Evolutionary conservation across 2,888 invertebrate species (phyloP), one percentile per base, ranked within the genome.

Genomic region (Mechanitis mazaeus): DNA sequence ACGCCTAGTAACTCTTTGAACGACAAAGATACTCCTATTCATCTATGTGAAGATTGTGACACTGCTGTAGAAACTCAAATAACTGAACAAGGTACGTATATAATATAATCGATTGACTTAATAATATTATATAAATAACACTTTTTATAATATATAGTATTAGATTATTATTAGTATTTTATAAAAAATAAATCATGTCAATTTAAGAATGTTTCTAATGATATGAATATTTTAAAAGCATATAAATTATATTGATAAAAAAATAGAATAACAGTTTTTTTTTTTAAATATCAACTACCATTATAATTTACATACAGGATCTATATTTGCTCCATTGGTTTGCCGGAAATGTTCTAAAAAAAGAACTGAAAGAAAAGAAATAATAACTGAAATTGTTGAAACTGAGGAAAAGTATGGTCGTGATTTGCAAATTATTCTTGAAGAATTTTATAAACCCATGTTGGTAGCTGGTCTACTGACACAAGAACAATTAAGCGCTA

Each of bases 331-430:
- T 38, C 95, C 95, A 1, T 85, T 96, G 65, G 93, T 96, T 45
- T 98, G 97, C 83, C 92, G 95, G 68, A 96, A 97, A 80, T 98
- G 98, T 81, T 92, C 94, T 63, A 96, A 97, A 78, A 95, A 95
- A 76, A 92, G 97, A 61, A 93, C 95, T 7, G 98, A 98, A 80
- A 92, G 98, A 60, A 97, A 97, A 77, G 97, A 98, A 90, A 98
- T 97, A 45, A 95, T 98, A 58, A 95, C 95, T 3, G 98, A 98
- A 91, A 97, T 98, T 66, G 96, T 97, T 3, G 98, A 98, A 85
- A 98, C 98, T 2, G 98, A 98, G 86, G 95, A 97, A 78, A 98
- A 97, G 77, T 98, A 98, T 79, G 97, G 97, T 31, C 92, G 97
- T 59, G 98, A 98, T 83, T 90, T 98, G 72, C 94, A 95, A 79